Evolutionary conservation across 2,797 vertebrate genomes (phyloP).

Genomic region (Mormyrus hasselquistii): DNA sequence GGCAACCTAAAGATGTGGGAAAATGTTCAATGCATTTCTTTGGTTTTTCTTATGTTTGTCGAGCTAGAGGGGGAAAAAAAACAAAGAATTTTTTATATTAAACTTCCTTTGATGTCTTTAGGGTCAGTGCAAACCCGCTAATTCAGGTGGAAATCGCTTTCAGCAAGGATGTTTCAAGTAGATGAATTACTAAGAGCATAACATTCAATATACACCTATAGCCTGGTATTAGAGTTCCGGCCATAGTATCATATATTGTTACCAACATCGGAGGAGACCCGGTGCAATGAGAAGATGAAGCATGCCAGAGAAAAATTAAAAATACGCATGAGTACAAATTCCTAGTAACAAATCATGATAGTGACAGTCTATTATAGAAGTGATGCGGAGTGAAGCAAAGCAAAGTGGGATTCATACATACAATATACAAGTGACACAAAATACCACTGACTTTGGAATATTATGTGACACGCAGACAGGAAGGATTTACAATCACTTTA

Average conservation of each 20-base stretch:
- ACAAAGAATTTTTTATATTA: slow-evolving; percentile 5
- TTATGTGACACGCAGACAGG: neutral
- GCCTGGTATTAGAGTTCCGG: neutral
- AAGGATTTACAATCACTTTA: neutral
- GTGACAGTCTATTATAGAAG: neutral
- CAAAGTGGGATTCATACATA: neutral
- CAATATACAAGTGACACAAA: neutral
- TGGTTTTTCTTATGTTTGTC: neutral
- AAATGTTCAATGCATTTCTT: slow-evolving; percentile 22
- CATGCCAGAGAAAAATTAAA: neutral
- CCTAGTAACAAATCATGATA: neutral
- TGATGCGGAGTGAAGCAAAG: neutral
- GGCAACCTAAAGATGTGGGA: slow-evolving; percentile 17
- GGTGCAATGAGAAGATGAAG: neutral
- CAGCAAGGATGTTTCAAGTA: neutral
- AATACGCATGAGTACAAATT: neutral
- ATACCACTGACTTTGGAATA: neutral
- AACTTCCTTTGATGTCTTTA: neutral
- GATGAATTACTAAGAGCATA: neutral
- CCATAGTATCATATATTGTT: neutral
- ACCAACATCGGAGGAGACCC: neutral
- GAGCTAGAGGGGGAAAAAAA: too few relatives aligned
- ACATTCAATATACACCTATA: neutral
- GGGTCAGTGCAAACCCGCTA: neutral
- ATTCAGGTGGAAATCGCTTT: slow-evolving; percentile 7